Conservation (phyloP, 2,797 vertebrate species). For the Astyanax mexicanus region DNA sequence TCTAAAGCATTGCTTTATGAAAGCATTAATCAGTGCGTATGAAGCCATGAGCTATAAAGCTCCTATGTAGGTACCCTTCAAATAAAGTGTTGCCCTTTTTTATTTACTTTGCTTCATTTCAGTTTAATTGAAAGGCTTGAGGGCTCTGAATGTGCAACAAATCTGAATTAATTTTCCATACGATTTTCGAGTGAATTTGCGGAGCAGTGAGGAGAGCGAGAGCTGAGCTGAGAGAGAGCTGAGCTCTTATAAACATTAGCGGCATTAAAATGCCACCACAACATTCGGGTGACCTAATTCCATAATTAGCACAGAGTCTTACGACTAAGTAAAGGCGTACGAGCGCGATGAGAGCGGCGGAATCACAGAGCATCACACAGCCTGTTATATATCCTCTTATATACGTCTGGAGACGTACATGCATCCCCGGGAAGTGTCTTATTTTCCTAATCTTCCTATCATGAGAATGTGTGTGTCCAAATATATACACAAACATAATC, state of each 20-base stretch:
- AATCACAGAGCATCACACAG: neutral
- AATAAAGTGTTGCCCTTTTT: no score
- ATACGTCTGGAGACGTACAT: slow-evolving; percentile 15
- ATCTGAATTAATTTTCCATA: slow-evolving; percentile 63
- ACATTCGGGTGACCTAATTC: slow-evolving; percentile 68
- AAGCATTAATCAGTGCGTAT: no score
- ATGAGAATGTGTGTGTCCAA: no score
- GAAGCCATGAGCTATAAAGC: no score
- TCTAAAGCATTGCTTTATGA: no score
- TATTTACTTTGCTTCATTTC: slow-evolving; percentile 63
- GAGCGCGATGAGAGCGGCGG: slow-evolving; percentile 48
- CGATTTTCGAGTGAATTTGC: slow-evolving; percentile 73
- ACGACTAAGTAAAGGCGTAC: slow-evolving; percentile 60
- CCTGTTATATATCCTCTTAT: slow-evolving; percentile 10
- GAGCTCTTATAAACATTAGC: slow-evolving; percentile 57
- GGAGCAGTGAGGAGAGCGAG: slow-evolving; percentile 62
- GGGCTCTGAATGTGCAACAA: slow-evolving; percentile 68
- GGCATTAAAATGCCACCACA: slow-evolving; percentile 61
- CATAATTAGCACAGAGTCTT: slow-evolving; percentile 50
- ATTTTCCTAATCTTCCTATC: no score
- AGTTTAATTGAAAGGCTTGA: slow-evolving; percentile 68
- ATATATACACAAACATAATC: no score
- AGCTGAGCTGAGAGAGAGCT: slow-evolving; percentile 34
- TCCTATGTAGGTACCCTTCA: no score
- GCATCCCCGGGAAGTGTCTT: no score